phyloP scores from a whole-genome alignment of 2,797 vertebrate genomes.

The Percopsis omiscomaycus region DNA sequence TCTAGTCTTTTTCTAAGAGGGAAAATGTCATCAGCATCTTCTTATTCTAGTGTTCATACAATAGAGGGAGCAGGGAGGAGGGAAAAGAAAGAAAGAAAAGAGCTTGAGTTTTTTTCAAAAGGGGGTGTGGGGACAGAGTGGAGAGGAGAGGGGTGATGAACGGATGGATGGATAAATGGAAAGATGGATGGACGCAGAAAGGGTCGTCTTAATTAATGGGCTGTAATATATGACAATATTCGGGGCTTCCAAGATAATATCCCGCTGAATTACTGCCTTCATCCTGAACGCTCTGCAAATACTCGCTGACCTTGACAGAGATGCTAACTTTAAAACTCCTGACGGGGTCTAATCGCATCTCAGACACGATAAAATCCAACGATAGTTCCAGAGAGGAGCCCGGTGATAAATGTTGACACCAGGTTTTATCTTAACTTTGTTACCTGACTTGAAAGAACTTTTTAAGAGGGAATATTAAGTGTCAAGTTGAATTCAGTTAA shows the following conservation, averaged over 20 bases:
- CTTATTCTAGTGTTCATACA: too few species aligned
- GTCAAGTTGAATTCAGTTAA: constrained; percentile 17
- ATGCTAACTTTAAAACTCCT: constrained; percentile 34
- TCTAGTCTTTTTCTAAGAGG: constrained; percentile 2
- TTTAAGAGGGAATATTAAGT: neutral
- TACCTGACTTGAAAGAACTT: neutral
- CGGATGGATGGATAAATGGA: neutral
- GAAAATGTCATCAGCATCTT: constrained; percentile 5
- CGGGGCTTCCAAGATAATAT: constrained; percentile 68
- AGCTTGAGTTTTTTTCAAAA: neutral
- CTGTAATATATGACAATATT: constrained; percentile 66
- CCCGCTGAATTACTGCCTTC: constrained; percentile 60
- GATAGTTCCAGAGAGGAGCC: constrained; percentile 36
- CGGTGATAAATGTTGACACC: constrained; percentile 20
- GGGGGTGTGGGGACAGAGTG: neutral
- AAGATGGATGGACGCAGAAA: constrained; percentile 8
- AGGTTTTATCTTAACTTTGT: neutral
- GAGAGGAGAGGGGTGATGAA: neutral
- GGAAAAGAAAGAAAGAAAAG: constrained; percentile 34
- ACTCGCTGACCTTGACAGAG: constrained; percentile 62
- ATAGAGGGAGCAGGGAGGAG: constrained; percentile 24
- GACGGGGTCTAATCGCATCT: constrained; percentile 42
- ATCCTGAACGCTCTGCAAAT: constrained; percentile 58
- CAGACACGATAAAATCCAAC: constrained; percentile 46
- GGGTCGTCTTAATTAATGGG: constrained; percentile 67